Percentiles rank a stretch among this genome's conserved stretches.
Evolutionary conservation across 2,888 invertebrate species (phyloP).

Genomic region (Ectemnius cavifrons): DNA sequence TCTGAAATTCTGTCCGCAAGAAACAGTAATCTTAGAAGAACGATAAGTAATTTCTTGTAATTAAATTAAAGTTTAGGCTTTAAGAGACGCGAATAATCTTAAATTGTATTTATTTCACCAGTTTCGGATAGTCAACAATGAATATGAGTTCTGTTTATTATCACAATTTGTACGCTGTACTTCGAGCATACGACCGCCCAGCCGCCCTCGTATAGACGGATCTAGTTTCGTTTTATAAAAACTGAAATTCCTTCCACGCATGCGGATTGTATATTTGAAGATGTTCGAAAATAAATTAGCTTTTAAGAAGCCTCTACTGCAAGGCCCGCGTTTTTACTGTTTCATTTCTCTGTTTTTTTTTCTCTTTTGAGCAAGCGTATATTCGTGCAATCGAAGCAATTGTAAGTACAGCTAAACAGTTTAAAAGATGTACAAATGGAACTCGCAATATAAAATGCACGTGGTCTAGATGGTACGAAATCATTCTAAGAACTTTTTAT

Average conservation of each 20-base stretch:
- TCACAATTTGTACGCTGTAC: constrained; percentile 68
- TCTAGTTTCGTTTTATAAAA: constrained; percentile 71
- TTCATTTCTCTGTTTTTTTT: constrained; percentile 18
- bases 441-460: constrained; percentile 44
- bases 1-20: constrained; percentile 94
- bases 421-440: constrained; percentile 44
- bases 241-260: constrained; percentile 60
- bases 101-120: constrained; percentile 76
- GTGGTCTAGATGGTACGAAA: constrained; percentile 39
- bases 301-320: constrained; percentile 50
- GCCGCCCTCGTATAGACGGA: constrained; percentile 61
- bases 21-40: constrained; percentile 96
- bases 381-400: constrained; percentile 17
- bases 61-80: constrained; percentile 64
- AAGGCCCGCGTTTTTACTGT: constrained; percentile 42
- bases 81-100: constrained; percentile 73
- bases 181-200: constrained; percentile 65
- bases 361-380: constrained; percentile 15
- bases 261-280: constrained; percentile 66
- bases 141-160: constrained; percentile 63
- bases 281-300: constrained; percentile 65
- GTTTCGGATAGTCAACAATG: constrained; percentile 68
- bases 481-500: constrained; percentile 59
- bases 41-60: constrained; percentile 82
- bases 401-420: constrained; percentile 19